Base-by-base conservation (phyloP, 2,888 invertebrate species). In the Blastobasis lacticolella region DNA sequence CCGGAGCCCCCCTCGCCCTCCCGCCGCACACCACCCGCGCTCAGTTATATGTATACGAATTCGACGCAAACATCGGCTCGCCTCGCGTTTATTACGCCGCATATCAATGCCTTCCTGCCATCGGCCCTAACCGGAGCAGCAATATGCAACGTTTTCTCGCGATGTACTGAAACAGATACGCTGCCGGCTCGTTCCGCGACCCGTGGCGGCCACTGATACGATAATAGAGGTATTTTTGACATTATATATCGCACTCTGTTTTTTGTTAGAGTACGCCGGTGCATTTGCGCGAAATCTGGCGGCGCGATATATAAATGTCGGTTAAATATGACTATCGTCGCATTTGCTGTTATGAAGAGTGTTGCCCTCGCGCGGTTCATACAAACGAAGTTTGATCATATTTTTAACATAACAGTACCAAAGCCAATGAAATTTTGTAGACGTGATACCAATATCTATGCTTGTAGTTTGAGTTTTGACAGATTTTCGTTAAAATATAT, bases 11-110 rank as follows among this genome's bases (percentile, higher is more conserved):
- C 60, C 73, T 75, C 72, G 68, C 71, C 68, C 73, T 73, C 73
- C 73, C 67, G 67, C 73, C 73, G 63, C 69, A 60, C 63, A 60
- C 73, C 66, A 68, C 69, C 70, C 69, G 67, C 65, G 69, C 67
- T 71, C 80, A 78, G 81, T 81, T 82, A 81, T 78, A 71, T 66
- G 71, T 69, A 75, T 78, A 71, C 66, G 71, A 69, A 75, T 79
- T 70, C 71, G 72, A 61, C 75, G 73, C 77, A 77, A 72, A 74
- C 72, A 70, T 73, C 67, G 67, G 64, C 60, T 65, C 60, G 73
- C 62, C 69, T 58, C 62, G 63, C 60, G 67, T 65, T 67, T 73
- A 76, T 68, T 71, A 72, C 76, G 72, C 58, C 62, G 60, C 57
- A 37, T 62, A 56, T 59, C 57, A 61, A 61, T 71, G 59, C 62